Conservation (phyloP, 2,888 invertebrate genomes). For the Perithous albicinctus region DNA sequence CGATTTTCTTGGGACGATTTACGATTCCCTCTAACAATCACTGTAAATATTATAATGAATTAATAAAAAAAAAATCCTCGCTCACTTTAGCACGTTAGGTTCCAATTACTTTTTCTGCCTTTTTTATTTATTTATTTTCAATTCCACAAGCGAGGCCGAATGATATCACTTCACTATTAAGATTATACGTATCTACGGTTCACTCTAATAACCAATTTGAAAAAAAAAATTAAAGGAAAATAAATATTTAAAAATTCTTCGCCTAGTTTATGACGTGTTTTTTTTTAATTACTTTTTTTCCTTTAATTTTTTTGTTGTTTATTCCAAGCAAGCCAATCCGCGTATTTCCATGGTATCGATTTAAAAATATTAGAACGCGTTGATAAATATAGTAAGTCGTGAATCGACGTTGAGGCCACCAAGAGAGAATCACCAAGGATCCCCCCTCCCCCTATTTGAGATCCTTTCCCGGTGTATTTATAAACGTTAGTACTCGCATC, state of each 20-base stretch:
- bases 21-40: neutral
- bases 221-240: too few species aligned
- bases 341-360: neutral
- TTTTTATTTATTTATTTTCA: too few species aligned
- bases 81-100: neutral
- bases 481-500: conserved; percentile 45
- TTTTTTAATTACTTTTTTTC: neutral
- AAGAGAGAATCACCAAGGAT: conserved; percentile 69
- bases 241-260: too few species aligned
- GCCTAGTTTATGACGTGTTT: too few species aligned
- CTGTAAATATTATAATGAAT: neutral
- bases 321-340: neutral
- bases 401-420: neutral
- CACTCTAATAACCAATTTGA: too few species aligned
- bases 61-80: neutral
- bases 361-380: conserved; percentile 11
- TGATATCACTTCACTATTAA: too few species aligned
- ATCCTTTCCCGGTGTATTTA: conserved; percentile 75
- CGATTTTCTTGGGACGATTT: too few species aligned
- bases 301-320: neutral
- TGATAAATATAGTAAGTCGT: conserved; percentile 9
- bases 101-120: too few species aligned
- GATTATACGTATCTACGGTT: too few species aligned
- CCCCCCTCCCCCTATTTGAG: conserved; percentile 48
- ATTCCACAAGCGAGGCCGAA: too few species aligned